phyloP scores from a whole-genome alignment of 2,113 vertebrate genomes.

The Proterorhinus semilunaris region DNA sequence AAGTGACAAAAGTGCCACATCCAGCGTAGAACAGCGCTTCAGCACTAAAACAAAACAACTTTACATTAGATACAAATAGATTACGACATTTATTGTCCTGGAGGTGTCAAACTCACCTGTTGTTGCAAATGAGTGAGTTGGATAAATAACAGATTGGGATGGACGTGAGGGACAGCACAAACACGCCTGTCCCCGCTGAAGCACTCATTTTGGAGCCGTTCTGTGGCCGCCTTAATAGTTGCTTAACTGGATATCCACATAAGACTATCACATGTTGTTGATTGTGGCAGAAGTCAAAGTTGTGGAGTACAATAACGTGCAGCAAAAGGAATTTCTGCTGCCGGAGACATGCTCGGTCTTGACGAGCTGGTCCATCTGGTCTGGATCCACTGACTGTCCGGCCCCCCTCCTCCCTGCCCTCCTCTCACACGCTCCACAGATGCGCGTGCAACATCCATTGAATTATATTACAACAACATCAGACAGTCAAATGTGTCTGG shows the following conservation, averaged over 20 bases:
- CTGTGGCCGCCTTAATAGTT: neutral
- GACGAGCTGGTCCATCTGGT: neutral
- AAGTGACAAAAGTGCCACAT: slow-evolving; percentile 77
- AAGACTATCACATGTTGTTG: neutral
- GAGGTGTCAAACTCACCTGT: slow-evolving; percentile 73
- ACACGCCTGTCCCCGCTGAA: slow-evolving; percentile 87
- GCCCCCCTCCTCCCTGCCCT: neutral
- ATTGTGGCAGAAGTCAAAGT: neutral
- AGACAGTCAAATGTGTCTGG: neutral
- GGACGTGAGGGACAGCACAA: slow-evolving; percentile 85
- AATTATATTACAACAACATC: too few relatives aligned
- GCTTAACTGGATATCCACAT: neutral
- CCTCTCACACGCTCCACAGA: neutral
- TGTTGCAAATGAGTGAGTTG: slow-evolving; percentile 78
- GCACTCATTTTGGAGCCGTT: slow-evolving; percentile 75
- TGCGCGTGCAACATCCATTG: too few relatives aligned
- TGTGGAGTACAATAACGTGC: neutral
- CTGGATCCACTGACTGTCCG: neutral
- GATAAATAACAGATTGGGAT: slow-evolving; percentile 86
- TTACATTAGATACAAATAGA: neutral
- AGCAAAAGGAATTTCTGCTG: neutral
- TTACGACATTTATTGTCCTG: too few relatives aligned
- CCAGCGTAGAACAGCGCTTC: slow-evolving; percentile 81
- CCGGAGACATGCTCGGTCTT: slow-evolving; percentile 4
- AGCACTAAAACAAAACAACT: slow-evolving; percentile 65